These are phyloP conservation scores for Pammene fasciana DNA, from an alignment of 2,888 invertebrate species.

Conservation along the genomic window DNA sequence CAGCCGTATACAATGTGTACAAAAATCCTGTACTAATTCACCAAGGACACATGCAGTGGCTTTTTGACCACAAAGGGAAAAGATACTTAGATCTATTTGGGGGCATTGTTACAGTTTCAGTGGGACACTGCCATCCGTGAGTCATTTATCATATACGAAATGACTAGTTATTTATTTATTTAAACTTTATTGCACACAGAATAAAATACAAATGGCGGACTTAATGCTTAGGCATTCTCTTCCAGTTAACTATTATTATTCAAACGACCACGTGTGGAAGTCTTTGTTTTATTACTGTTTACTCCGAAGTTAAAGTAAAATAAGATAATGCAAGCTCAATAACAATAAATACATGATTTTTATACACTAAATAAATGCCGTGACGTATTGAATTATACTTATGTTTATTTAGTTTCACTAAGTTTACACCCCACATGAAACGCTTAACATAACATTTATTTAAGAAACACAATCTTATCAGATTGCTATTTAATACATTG, in stretches of 20 bases:
- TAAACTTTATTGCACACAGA: too few species aligned
- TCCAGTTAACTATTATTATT: too few species aligned
- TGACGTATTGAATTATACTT: neutral
- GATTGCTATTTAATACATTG: neutral
- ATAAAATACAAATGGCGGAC: too few species aligned
- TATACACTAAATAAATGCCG: neutral
- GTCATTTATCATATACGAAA: too few species aligned
- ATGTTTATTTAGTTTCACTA: neutral
- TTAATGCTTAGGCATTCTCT: too few species aligned
- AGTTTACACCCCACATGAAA: neutral
- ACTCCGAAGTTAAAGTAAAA: too few species aligned
- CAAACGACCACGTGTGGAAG: too few species aligned
- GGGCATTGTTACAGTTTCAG: slow-evolving; percentile 98
- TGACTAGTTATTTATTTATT: too few species aligned
- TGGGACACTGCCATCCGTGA: slow-evolving; percentile 99
- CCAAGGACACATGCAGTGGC: slow-evolving; percentile 95
- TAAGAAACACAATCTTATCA: slow-evolving; percentile 25
- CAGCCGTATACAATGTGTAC: slow-evolving; percentile 89
- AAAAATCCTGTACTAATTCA: slow-evolving; percentile 92
- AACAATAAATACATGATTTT: too few species aligned
- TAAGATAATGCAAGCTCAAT: too few species aligned
- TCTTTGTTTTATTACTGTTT: too few species aligned
- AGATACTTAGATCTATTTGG: slow-evolving; percentile 97
- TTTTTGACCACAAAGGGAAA: slow-evolving; percentile 93
- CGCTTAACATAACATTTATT: neutral